A percentile compares a stretch with the other conserved stretches of the same genome.
These are phyloP conservation scores for Drosophila ironensis DNA, from an alignment of 1,140 invertebrate species.

Conservation along the genomic window DNA sequence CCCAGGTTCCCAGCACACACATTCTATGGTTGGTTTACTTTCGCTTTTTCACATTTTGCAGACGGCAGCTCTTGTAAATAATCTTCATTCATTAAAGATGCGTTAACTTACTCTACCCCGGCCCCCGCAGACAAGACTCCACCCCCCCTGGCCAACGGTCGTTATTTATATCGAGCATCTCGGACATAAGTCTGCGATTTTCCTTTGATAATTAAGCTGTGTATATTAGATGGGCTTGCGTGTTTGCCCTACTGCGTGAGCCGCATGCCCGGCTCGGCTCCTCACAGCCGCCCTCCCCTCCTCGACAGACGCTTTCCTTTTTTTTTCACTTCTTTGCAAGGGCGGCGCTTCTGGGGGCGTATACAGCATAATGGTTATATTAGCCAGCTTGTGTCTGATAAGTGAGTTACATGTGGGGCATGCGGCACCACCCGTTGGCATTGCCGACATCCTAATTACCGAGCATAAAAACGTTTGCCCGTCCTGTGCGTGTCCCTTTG, in stretches of 20 bases:
- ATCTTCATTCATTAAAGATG: conserved; percentile 28
- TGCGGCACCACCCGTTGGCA: conserved; percentile 22
- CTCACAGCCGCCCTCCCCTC: background rate
- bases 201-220: conserved; percentile 56
- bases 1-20: background rate
- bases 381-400: conserved; percentile 51
- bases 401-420: conserved; percentile 31
- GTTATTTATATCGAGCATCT: conserved; percentile 55
- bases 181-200: conserved; percentile 55
- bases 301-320: background rate
- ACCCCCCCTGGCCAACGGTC: conserved; percentile 28
- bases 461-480: conserved; percentile 40
- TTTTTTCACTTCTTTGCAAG: conserved; percentile 20
- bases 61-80: background rate
- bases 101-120: conserved; percentile 22
- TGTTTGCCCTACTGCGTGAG: conserved; percentile 45
- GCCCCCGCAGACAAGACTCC: conserved; percentile 7
- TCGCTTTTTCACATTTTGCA: background rate
- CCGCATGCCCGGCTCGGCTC: background rate
- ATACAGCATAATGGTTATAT: conserved; percentile 38
- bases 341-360: conserved; percentile 9
- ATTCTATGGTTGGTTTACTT: background rate
- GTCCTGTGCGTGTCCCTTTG: conserved; percentile 41
- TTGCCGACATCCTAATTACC: conserved; percentile 46
- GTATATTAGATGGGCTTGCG: conserved; percentile 50